These are phyloP conservation scores for Periophthalmodon schlosseri DNA, from an alignment of 2,113 vertebrate genomes.

Conservation along the genomic window DNA sequence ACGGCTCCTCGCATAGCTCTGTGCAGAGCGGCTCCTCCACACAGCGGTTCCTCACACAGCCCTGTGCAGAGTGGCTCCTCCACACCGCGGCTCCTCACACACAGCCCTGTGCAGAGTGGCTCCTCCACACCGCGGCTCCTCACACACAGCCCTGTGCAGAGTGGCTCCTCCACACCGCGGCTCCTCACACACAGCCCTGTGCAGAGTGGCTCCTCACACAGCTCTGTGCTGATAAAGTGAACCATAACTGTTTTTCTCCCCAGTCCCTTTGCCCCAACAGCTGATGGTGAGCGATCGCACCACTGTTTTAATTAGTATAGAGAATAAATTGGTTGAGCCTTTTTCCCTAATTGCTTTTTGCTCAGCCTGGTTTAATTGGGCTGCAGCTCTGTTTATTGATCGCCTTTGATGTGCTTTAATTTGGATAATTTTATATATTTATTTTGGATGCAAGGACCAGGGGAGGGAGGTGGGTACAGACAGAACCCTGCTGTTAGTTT, in stretches of 20 bases:
- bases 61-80: too few species aligned
- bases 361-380: constrained; percentile 76
- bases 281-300: constrained; percentile 78
- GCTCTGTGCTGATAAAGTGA: constrained; percentile 69
- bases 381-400: constrained; percentile 78
- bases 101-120: too few species aligned
- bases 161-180: constrained; percentile 10
- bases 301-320: constrained; percentile 80
- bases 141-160: too few species aligned
- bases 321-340: constrained; percentile 80
- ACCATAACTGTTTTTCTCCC: constrained; percentile 66
- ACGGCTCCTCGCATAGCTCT: too few species aligned
- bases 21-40: too few species aligned
- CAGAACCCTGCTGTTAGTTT: neutral
- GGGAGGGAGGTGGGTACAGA: neutral
- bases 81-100: too few species aligned
- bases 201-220: constrained; percentile 50
- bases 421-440: constrained; percentile 80
- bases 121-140: too few species aligned
- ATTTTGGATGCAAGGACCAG: constrained; percentile 64
- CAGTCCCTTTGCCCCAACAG: constrained; percentile 70
- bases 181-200: too few species aligned
- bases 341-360: constrained; percentile 80
- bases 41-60: too few species aligned
- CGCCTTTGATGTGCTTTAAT: constrained; percentile 79